Conservation (phyloP, 2,113 vertebrate genomes). For the Haemorhous mexicanus region DNA sequence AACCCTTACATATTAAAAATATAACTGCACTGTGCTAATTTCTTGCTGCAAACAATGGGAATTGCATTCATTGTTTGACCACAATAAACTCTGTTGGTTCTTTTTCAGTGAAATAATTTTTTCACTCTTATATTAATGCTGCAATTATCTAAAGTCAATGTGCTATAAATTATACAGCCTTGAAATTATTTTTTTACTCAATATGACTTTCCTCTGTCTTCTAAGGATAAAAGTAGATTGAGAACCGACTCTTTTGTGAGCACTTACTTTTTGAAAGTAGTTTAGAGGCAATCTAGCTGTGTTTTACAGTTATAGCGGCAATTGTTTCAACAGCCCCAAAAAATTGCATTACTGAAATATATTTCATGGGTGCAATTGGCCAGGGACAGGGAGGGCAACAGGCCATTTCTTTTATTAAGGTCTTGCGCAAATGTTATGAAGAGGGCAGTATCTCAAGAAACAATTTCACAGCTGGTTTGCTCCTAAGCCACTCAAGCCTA, state of each 20-base stretch:
- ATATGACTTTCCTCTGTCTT: slow-evolving; percentile 73
- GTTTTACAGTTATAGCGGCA: slow-evolving; percentile 82
- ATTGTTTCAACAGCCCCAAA: slow-evolving; percentile 83
- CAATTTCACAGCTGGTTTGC: slow-evolving; percentile 99
- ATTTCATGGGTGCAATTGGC: slow-evolving; percentile 85
- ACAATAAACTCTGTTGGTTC: slow-evolving; percentile 42
- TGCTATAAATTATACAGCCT: slow-evolving; percentile 66
- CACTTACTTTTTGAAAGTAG: slow-evolving; percentile 84
- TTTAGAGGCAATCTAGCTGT: slow-evolving; percentile 83
- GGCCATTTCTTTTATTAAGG: slow-evolving; percentile 84
- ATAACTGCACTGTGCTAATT: slow-evolving; percentile 44
- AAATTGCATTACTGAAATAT: slow-evolving; percentile 88
- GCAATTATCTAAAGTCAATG: slow-evolving; percentile 54
- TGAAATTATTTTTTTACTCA: slow-evolving; percentile 73
- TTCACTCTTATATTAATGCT: slow-evolving; percentile 56
- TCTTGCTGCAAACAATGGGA: slow-evolving; percentile 46
- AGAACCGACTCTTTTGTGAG: slow-evolving; percentile 76
- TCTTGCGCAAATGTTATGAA: slow-evolving; percentile 83
- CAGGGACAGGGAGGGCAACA: slow-evolving; percentile 81
- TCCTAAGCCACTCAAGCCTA: slow-evolving; percentile 98
- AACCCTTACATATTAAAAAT: slow-evolving; percentile 52
- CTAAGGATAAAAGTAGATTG: slow-evolving; percentile 77
- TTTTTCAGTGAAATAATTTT: slow-evolving; percentile 23
- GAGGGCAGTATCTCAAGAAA: slow-evolving; percentile 94
- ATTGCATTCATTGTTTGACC: slow-evolving; percentile 54